A percentile compares a stretch with the other conserved stretches of the same genome.
These are phyloP conservation scores for Anser cygnoides DNA, from an alignment of 2,113 vertebrate genomes.

Conservation along the genomic window DNA sequence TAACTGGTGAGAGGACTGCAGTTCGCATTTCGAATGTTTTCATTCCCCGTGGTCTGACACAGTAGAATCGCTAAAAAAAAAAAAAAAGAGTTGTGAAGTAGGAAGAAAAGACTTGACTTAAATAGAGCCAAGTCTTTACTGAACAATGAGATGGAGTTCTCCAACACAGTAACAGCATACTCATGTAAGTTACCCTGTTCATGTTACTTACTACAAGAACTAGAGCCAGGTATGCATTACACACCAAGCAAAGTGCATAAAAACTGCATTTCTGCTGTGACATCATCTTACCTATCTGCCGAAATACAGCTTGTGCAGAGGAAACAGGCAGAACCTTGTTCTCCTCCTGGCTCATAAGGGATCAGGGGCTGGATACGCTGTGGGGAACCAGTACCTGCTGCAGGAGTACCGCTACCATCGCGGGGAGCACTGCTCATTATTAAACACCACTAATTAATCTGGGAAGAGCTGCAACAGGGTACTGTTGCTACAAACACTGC, in stretches of 20 bases:
- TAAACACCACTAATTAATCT: not conserved
- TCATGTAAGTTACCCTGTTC: not conserved
- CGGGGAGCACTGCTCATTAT: not conserved
- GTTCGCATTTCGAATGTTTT: conserved; percentile 32
- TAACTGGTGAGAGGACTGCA: conserved; percentile 8
- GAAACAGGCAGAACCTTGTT: not conserved
- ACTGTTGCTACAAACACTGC: not conserved
- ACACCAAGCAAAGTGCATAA: not conserved
- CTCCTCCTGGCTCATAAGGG: not conserved
- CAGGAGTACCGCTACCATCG: not conserved
- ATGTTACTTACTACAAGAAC: not conserved
- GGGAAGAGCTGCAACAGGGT: rapidly evolving
- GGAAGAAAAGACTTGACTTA: not conserved
- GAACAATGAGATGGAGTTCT: not conserved
- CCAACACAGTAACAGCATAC: not conserved
- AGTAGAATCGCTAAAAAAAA: not conserved
- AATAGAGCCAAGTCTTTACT: rapidly evolving
- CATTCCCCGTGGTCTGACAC: not conserved
- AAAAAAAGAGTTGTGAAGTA: not conserved
- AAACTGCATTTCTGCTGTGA: not conserved
- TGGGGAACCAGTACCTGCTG: not conserved
- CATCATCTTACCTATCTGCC: not conserved
- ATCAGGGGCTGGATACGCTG: rapidly evolving
- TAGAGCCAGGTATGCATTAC: not conserved
- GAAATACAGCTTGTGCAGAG: not conserved